Conservation (phyloP, 2,888 invertebrate genomes). For the Myopa testacea region DNA sequence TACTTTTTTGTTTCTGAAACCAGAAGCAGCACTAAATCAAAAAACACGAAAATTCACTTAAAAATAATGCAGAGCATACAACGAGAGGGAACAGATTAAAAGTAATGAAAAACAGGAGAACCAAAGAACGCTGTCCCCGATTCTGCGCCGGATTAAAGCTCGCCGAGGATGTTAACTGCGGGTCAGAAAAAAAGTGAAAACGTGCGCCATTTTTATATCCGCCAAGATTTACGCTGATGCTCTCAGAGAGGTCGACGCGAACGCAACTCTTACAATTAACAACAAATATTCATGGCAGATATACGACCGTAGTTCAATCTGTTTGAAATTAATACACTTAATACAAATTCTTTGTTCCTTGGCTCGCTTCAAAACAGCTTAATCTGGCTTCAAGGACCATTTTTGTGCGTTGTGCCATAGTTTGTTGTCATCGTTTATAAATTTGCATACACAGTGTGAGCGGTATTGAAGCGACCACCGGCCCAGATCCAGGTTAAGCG, state of each 20-base stretch:
- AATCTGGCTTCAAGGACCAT: conserved; percentile 22
- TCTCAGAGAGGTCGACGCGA: neutral
- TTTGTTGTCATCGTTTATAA: conserved; percentile 13
- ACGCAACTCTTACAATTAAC: conserved; percentile 15
- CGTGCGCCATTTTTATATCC: conserved; percentile 16
- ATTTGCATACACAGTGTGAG: conserved; percentile 4
- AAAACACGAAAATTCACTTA: conserved; percentile 44
- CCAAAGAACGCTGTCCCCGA: neutral
- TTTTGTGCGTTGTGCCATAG: conserved; percentile 19
- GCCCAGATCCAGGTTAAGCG: neutral
- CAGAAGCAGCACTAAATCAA: conserved; percentile 38
- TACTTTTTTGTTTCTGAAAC: neutral
- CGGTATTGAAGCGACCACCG: neutral
- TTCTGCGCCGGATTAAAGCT: neutral
- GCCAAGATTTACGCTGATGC: conserved; percentile 21
- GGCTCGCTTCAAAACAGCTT: neutral
- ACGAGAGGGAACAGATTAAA: neutral
- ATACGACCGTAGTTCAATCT: neutral
- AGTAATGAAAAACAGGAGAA: neutral
- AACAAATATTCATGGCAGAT: conserved; percentile 26
- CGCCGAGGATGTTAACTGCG: neutral
- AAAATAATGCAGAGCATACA: conserved; percentile 21
- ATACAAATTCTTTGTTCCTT: neutral
- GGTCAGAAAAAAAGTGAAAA: conserved; percentile 9
- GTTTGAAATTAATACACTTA: too few species aligned